Percentiles rank a stretch among this genome's conserved stretches.
phyloP scores from a whole-genome alignment of 2,113 vertebrate species.

The Dipodomys merriami region DNA sequence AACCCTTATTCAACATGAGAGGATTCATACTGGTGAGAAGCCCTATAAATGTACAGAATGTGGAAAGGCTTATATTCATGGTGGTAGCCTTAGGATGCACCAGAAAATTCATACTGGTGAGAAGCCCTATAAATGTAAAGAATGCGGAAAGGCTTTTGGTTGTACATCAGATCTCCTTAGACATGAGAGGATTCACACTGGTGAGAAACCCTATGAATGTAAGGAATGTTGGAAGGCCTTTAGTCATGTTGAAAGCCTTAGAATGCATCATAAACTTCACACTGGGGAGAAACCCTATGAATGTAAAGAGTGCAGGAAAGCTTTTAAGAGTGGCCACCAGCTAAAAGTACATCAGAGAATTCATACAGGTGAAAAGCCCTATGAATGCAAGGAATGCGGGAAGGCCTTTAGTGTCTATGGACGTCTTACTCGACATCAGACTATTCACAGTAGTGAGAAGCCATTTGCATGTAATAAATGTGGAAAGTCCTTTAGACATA shows the following conservation, averaged over 20 bases:
- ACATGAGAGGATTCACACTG: constrained; percentile 43
- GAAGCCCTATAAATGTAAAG: constrained; percentile 21
- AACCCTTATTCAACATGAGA: constrained; percentile 40
- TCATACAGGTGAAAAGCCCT: constrained; percentile 30
- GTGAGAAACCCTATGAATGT: constrained; percentile 32
- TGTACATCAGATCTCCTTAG: constrained; percentile 28
- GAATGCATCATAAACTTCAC: constrained; percentile 16
- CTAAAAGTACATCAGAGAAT: constrained; percentile 21
- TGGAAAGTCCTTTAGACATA: constrained; percentile 15
- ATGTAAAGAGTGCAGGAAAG: background rate
- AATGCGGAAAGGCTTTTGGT: constrained; percentile 33
- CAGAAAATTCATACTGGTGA: constrained; percentile 39
- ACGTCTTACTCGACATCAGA: constrained; percentile 29
- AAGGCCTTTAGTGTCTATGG: constrained; percentile 27
- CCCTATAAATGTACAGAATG: constrained; percentile 35
- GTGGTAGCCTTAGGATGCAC: constrained; percentile 30
- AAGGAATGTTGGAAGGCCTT: constrained; percentile 24
- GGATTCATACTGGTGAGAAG: constrained; percentile 47
- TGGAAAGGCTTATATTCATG: constrained; percentile 44
- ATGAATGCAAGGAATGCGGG: constrained; percentile 33
- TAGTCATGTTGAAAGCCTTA: constrained; percentile 24
- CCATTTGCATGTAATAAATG: constrained; percentile 39
- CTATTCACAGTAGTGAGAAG: constrained; percentile 29
- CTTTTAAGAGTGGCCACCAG: background rate
- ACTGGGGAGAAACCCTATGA: constrained; percentile 27